Percentiles rank a stretch among this genome's conserved stretches.
These are phyloP conservation scores for Phalacrocorax carbo DNA, from an alignment of 2,113 vertebrate species.

Conservation along the genomic window DNA sequence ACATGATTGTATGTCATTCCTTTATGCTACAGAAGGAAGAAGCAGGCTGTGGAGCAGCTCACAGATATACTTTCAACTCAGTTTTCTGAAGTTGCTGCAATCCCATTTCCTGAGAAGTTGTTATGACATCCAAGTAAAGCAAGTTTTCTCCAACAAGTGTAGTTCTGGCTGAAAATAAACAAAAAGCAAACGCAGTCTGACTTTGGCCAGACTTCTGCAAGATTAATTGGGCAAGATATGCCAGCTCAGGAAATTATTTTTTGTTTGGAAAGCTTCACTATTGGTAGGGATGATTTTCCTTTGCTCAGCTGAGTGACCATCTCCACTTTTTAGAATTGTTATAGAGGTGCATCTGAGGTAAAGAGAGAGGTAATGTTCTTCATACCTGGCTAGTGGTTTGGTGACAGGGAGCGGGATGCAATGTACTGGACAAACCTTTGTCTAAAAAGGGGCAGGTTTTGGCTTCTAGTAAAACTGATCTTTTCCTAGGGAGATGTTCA, in stretches of 20 bases:
- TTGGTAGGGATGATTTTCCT: neutral
- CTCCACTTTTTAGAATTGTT: neutral
- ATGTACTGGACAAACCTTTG: neutral
- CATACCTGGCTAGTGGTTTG: neutral
- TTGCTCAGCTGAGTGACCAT: neutral
- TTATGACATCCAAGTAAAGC: neutral
- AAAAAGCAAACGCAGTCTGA: neutral
- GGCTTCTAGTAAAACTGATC: neutral
- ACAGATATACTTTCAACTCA: neutral
- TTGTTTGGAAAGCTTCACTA: neutral
- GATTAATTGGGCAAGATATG: neutral
- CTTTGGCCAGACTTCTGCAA: neutral
- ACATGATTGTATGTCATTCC: neutral
- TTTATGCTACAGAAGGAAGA: neutral
- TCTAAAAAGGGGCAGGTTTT: neutral
- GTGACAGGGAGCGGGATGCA: rapidly evolving
- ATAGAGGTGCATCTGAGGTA: neutral
- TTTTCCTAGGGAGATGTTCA: neutral
- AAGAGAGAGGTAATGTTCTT: neutral
- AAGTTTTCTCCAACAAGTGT: neutral
- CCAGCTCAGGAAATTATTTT: neutral
- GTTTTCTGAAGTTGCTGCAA: neutral
- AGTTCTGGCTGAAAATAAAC: neutral
- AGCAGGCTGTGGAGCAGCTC: neutral
- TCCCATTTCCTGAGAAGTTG: neutral